Base-by-base conservation (phyloP, 2,888 invertebrate species). In the Drepana falcataria region DNA sequence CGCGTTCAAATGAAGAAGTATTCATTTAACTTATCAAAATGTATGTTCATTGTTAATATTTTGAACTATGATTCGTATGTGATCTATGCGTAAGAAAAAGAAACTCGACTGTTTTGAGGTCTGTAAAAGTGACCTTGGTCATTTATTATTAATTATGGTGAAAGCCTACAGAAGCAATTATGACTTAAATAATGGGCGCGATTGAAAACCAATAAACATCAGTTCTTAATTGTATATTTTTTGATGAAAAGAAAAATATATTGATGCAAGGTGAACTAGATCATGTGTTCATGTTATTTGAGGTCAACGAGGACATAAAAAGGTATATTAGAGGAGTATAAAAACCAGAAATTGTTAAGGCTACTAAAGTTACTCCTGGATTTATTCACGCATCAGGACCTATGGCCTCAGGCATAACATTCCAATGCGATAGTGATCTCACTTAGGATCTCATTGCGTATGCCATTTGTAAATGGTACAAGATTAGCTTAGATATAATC, bases 221-320 rank as follows among this genome's bases (percentile, higher is more conserved):
- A 44, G 6, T 44, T 44, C 44, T 44, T 44, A 3, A 44, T 44
- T 44, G 9, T 9, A 3, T 44, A 44, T 44, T 9, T 44, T 9
- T 3, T 44, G 9, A 9, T 9, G 44, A 9, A 44, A 9, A 44
- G 9, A 44, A 44, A 3, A 9, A 6, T 44, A 9, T 44, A 44
- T 6, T 44, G 44, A 44, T 44, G 3, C 44, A 9, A 44, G 2
- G 44, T 47, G 59, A 53, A 57, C 53, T 55, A 57, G 49, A 49
- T 21, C 47, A 51, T 34, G 6, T 21, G 34, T 55, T 54, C 35
- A 59, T 53, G 54, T 41, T 57, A 2, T 44, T 9, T 44, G 44
- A 44, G 44, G 44, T 44, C 44, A 44, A 44, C 44, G 44, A 44
- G 9, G 44, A 44, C 44, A 44, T 44, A 9, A 44, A 44, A 44